Evolutionary conservation across 1,140 invertebrate genomes (phyloP), one percentile per base, ranked within the genome.

Genomic region (Drosophila burlai): DNA sequence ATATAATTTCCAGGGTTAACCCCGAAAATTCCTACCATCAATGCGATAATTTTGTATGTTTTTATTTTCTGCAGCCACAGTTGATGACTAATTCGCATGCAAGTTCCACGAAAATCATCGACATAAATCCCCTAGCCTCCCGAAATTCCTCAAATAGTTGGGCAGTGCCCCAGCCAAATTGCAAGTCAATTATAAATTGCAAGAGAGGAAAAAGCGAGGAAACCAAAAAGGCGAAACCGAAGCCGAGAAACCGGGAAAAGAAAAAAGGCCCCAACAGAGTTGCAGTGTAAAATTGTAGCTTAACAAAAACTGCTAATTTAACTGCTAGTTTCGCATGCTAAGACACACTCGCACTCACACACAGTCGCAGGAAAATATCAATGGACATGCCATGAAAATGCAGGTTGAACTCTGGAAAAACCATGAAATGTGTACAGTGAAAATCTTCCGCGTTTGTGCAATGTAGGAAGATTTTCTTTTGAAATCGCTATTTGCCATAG

Each of bases 151-250:
- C 59, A 77, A 80, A 90, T 85, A 91, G 86, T 85, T 69, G 36
- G 57, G 42, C 38, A 40, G 42, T 73, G 81, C 85, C 87, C 85
- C 80, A 79, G 78, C 78, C 85, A 89, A 89, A 89, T 90, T 89
- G 85, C 85, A 89, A 90, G 85, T 89, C 87, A 89, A 89, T 89
- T 89, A 89, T 90, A 90, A 89, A 89, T 89, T 89, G 85, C 85
- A 89, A 72, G 50, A 58, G 81, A 67, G 52, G 60, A 49, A 79
- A 67, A 49, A 66, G 24, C 62, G 29, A 29, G 65, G 68, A 54
- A 76, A 71, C 40, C 71, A 29, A 58, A 64, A 38, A 54, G 42
- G 42, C 69, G 52, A 67, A 66, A 52, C 46, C 67, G 50, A 80
- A 60, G 45, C 63, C 26, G 31, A 78, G 31, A 78, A 57, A 60